Evolutionary conservation across 2,888 invertebrate genomes (phyloP).

Genomic region (Tromatobia lineatoria): DNA sequence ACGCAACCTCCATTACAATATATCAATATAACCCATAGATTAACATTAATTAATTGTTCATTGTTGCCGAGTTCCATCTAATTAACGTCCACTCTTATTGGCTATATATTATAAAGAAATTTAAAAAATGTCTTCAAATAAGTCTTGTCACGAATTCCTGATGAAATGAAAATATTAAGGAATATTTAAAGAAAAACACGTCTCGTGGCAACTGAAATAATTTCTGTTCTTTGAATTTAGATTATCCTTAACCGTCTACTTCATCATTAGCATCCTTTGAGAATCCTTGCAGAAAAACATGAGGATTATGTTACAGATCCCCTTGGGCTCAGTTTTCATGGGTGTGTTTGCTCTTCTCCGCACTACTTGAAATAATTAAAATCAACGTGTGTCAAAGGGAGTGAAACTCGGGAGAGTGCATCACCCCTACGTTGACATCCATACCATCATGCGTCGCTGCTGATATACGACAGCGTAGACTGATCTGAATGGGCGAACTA

Average conservation of each 20-base stretch:
- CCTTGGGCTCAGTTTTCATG: conserved; percentile 55
- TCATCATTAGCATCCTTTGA: background rate
- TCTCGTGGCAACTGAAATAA: background rate
- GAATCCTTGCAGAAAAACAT: background rate
- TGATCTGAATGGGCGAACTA: conserved; percentile 71
- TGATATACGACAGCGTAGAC: conserved; percentile 32
- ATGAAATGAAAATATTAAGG: no score
- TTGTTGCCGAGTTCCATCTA: background rate
- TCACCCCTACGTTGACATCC: conserved; percentile 30
- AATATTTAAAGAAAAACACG: no score
- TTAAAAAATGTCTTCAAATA: no score
- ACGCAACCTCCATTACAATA: no score
- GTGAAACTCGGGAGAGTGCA: conserved; percentile 40
- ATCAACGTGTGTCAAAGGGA: conserved; percentile 47
- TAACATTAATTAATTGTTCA: background rate
- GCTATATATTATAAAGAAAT: background rate
- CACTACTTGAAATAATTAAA: conserved; percentile 73
- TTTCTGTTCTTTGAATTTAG: background rate
- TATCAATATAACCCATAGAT: no score
- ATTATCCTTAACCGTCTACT: background rate
- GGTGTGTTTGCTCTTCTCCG: conserved; percentile 53
- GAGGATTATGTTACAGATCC: background rate
- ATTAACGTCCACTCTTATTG: background rate
- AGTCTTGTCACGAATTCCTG: no score
- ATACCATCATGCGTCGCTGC: conserved; percentile 14